Percentiles rank a stretch among this genome's conserved stretches.
These are phyloP conservation scores for Pholis gunnellus DNA, from an alignment of 2,113 vertebrate species.

Conservation along the genomic window DNA sequence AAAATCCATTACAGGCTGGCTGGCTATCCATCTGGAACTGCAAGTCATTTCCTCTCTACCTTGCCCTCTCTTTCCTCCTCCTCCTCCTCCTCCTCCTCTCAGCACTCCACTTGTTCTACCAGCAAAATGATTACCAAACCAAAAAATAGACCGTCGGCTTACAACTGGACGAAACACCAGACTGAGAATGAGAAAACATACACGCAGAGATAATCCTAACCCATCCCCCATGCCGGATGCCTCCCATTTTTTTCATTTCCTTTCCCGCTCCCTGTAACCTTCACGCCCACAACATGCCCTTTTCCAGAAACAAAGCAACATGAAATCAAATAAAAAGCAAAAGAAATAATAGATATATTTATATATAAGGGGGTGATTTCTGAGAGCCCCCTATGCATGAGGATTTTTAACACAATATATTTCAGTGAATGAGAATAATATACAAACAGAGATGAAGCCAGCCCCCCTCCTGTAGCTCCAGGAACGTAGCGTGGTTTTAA, in stretches of 20 bases:
- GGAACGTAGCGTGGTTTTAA: slow-evolving; percentile 55
- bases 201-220: slow-evolving; percentile 36
- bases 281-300: slow-evolving; percentile 34
- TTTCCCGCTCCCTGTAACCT: slow-evolving; percentile 4
- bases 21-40: slow-evolving; percentile 71
- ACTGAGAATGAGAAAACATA: slow-evolving; percentile 66
- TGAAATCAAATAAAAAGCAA: slow-evolving; percentile 24
- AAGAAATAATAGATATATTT: slow-evolving; percentile 17
- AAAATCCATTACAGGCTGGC: slow-evolving; percentile 72
- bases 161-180: slow-evolving; percentile 66
- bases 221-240: slow-evolving; percentile 8
- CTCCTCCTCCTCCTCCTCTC: slow-evolving; percentile 15
- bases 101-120: slow-evolving; percentile 59
- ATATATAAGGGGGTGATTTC: slow-evolving; percentile 48
- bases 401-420: slow-evolving; percentile 61
- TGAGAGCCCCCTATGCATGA: slow-evolving; percentile 26
- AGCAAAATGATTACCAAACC: slow-evolving; percentile 36
- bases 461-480: slow-evolving; percentile 60
- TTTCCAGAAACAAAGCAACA: slow-evolving; percentile 47
- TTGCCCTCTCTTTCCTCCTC: slow-evolving; percentile 21
- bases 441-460: slow-evolving; percentile 70
- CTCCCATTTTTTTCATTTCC: not conserved
- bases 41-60: slow-evolving; percentile 71
- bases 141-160: slow-evolving; percentile 29
- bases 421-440: slow-evolving; percentile 60